Percentiles rank a stretch among this genome's conserved stretches.
phyloP scores from a whole-genome alignment of 2,888 invertebrate genomes.

The Leptinotarsa rubiginosa region DNA sequence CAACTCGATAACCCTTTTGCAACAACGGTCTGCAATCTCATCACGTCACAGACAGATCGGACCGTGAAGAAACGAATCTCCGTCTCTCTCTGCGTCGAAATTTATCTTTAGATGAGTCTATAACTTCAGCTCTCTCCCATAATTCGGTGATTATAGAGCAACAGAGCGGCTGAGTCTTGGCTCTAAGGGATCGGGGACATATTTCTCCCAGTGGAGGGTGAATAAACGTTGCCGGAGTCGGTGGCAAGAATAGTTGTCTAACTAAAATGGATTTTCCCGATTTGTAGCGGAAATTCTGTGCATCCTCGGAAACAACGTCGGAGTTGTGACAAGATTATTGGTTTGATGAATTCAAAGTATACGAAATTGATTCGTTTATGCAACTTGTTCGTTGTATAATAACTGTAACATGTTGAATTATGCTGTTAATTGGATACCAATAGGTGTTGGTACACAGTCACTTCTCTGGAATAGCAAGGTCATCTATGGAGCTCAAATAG shows the following conservation, averaged over 20 bases:
- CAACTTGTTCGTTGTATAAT: too few relatives aligned
- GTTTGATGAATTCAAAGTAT: neutral
- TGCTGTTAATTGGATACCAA: too few relatives aligned
- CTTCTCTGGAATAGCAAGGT: too few relatives aligned
- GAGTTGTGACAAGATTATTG: neutral
- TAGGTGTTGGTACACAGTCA: too few relatives aligned
- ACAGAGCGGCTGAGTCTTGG: conserved; percentile 15
- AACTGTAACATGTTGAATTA: too few relatives aligned
- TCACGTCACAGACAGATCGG: conserved; percentile 5
- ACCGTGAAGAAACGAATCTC: neutral
- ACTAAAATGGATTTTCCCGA: neutral
- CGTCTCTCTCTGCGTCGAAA: conserved; percentile 1
- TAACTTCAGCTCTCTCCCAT: conserved; percentile 13
- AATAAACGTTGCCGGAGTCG: neutral
- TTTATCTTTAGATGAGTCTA: conserved; percentile 14
- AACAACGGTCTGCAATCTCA: conserved; percentile 9
- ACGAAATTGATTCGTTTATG: too few relatives aligned
- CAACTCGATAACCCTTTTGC: neutral
- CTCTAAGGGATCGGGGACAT: conserved; percentile 18
- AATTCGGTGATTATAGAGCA: conserved; percentile 20
- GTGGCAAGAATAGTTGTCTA: neutral
- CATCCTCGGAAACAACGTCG: neutral
- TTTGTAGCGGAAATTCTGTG: neutral
- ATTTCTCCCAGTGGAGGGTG: neutral
- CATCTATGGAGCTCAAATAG: too few relatives aligned